Conservation (phyloP, 2,888 invertebrate genomes). For the Tipula confusa region DNA sequence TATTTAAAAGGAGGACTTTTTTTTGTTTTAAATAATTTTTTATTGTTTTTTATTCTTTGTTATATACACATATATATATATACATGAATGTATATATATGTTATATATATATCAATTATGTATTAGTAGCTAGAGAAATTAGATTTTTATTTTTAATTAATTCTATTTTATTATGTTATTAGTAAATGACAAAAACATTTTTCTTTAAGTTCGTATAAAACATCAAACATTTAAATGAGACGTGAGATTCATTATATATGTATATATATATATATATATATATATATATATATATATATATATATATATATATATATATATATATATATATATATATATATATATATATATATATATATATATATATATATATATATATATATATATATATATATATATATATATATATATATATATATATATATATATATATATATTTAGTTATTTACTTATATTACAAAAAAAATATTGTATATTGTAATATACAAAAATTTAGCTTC, state of each 20-base stretch:
- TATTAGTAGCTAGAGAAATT: background rate
- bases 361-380: too few species aligned
- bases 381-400: too few species aligned
- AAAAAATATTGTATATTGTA: background rate
- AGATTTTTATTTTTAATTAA: conserved; percentile 20
- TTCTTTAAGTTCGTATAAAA: background rate
- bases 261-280: too few species aligned
- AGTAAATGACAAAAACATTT: background rate
- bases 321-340: too few species aligned
- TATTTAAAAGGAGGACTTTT: background rate
- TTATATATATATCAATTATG: background rate
- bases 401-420: too few species aligned
- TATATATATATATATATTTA: too few species aligned
- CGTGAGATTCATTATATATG: background rate
- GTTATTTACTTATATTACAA: background rate
- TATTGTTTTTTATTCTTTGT: background rate
- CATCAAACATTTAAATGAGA: conserved; percentile 1
- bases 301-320: too few species aligned
- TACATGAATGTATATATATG: too few species aligned
- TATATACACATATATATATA: background rate
- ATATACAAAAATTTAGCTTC: too few species aligned
- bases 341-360: too few species aligned
- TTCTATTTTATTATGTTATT: background rate
- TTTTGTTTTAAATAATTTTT: conserved; percentile 13
- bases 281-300: too few species aligned